A percentile compares a stretch with the other conserved stretches of the same genome.
phyloP scores from a whole-genome alignment of 2,888 invertebrate genomes.

The Spicauda simplicius region DNA sequence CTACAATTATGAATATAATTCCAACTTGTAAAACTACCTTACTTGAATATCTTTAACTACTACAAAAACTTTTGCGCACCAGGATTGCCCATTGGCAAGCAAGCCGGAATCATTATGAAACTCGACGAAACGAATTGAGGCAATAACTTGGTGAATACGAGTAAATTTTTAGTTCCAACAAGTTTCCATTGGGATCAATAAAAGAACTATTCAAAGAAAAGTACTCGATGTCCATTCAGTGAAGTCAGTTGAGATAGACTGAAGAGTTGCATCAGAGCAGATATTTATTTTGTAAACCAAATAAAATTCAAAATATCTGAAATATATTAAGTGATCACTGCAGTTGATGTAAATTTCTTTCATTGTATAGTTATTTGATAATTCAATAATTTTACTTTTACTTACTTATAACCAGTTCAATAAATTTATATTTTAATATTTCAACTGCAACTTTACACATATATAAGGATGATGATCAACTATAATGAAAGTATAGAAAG shows the following conservation, averaged over 20 bases:
- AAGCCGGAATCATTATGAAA: neutral
- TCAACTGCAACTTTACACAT: too few relatives aligned
- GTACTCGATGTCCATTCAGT: neutral
- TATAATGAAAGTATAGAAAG: too few relatives aligned
- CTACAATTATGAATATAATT: too few relatives aligned
- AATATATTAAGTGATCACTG: too few relatives aligned
- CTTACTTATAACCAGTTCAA: too few relatives aligned
- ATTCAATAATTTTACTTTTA: too few relatives aligned
- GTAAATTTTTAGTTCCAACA: slow-evolving; percentile 1
- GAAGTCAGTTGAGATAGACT: neutral
- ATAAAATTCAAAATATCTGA: neutral
- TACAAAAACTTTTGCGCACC: neutral
- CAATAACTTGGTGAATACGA: neutral
- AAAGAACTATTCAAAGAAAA: neutral
- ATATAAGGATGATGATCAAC: too few relatives aligned
- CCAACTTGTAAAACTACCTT: neutral
- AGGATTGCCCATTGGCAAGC: neutral
- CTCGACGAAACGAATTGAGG: neutral
- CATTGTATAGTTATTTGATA: too few relatives aligned
- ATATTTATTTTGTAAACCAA: neutral
- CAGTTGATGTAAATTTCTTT: too few relatives aligned
- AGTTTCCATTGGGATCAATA: neutral
- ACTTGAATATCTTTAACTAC: neutral
- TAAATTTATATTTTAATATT: too few relatives aligned
- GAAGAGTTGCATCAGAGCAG: neutral